These are phyloP conservation scores for Chymomyza costata DNA, from an alignment of 1,140 invertebrate species.

Conservation along the genomic window DNA sequence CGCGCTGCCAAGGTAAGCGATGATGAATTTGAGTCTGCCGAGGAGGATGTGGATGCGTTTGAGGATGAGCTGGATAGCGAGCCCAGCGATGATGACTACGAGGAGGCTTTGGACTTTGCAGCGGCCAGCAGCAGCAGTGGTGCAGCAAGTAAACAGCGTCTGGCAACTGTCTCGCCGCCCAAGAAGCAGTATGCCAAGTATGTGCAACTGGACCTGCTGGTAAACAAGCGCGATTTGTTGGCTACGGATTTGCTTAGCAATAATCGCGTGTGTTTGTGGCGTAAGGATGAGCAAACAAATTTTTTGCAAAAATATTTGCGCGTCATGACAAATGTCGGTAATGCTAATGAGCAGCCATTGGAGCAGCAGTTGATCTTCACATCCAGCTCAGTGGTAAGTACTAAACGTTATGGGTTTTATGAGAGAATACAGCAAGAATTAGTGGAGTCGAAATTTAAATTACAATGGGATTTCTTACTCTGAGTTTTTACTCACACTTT, in stretches of 20 bases:
- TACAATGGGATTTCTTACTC: too few species aligned
- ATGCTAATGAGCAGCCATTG: constrained; percentile 4
- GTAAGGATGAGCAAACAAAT: constrained; percentile 61
- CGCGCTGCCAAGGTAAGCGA: constrained; percentile 11
- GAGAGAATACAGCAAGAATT: too few species aligned
- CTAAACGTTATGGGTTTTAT: too few species aligned
- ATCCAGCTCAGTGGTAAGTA: constrained; percentile 69
- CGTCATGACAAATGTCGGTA: constrained; percentile 41
- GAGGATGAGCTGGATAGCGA: neutral
- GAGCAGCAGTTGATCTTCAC: constrained; percentile 64
- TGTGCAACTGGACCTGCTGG: constrained; percentile 44
- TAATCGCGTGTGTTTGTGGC: constrained; percentile 65
- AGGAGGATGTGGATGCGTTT: neutral
- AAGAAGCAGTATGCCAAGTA: constrained; percentile 60
- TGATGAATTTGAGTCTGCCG: constrained; percentile 11
- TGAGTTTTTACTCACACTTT: too few species aligned
- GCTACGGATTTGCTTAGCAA: constrained; percentile 51
- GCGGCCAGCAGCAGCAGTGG: constrained; percentile 46
- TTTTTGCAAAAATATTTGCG: constrained; percentile 68
- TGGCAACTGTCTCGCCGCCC: constrained; percentile 51
- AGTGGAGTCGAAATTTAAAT: too few species aligned
- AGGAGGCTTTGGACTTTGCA: constrained; percentile 9
- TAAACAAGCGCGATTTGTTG: constrained; percentile 56
- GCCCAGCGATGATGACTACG: constrained; percentile 43
- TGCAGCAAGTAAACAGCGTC: constrained; percentile 16